These are phyloP conservation scores for Limnephilus marmoratus DNA, from an alignment of 2,888 invertebrate genomes.

Conservation along the genomic window DNA sequence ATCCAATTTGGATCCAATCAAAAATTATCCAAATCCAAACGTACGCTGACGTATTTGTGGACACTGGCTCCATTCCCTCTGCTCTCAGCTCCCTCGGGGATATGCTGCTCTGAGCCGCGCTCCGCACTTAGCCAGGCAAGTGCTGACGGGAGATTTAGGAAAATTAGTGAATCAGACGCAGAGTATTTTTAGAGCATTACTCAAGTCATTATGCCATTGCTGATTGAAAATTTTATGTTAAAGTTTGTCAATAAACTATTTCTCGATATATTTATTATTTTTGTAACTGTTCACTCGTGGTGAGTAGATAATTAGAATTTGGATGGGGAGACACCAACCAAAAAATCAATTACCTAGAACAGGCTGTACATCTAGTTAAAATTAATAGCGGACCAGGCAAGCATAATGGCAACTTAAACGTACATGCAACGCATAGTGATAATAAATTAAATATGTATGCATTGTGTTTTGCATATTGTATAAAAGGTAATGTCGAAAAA, in stretches of 20 bases:
- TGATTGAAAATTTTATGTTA: neutral
- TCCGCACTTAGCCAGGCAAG: neutral
- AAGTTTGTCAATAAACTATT: neutral
- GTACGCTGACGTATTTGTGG: conserved; percentile 44
- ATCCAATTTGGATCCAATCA: conserved; percentile 45
- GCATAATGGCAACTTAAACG: too few relatives aligned
- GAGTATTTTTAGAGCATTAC: conserved; percentile 18
- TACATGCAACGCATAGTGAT: too few relatives aligned
- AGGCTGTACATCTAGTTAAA: too few relatives aligned
- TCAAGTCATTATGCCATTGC: neutral
- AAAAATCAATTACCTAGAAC: too few relatives aligned
- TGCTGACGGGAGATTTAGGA: neutral
- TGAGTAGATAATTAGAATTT: too few relatives aligned
- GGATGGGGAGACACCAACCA: too few relatives aligned
- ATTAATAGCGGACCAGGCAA: too few relatives aligned
- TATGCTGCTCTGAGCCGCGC: neutral
- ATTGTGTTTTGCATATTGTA: too few relatives aligned
- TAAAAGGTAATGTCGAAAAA: too few relatives aligned
- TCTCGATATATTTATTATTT: too few relatives aligned
- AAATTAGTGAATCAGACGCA: neutral
- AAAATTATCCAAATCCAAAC: neutral
- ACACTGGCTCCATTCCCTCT: neutral
- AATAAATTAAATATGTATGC: too few relatives aligned
- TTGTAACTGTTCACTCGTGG: too few relatives aligned
- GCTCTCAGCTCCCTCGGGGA: conserved; percentile 6